Percentiles rank a stretch among this genome's conserved stretches.
Evolutionary conservation across 1,140 invertebrate genomes (phyloP).

Genomic region (Parapsyche elsis): DNA sequence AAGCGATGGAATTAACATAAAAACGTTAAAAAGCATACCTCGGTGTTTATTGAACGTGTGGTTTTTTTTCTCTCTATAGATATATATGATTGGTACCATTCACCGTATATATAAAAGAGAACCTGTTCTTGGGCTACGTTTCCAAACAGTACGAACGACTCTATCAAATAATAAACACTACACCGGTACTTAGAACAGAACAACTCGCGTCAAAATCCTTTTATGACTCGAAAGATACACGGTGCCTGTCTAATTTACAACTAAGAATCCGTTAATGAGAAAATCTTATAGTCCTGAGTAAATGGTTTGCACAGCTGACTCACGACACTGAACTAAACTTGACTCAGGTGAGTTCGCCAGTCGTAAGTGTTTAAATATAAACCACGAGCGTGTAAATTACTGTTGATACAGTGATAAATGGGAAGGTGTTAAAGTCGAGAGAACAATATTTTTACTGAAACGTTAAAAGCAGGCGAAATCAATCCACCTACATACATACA

Average conservation of each 20-base stretch:
- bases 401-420: slow-evolving; percentile 2
- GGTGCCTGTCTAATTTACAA: neutral
- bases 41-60: slow-evolving; percentile 9
- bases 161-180: too few species aligned
- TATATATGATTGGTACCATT: neutral
- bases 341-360: slow-evolving; percentile 24
- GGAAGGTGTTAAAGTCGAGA: neutral
- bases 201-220: too few species aligned
- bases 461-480: too few species aligned
- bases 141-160: neutral
- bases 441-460: too few species aligned
- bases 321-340: slow-evolving; percentile 24
- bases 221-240: too few species aligned
- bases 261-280: neutral
- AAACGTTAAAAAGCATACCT: slow-evolving; percentile 31
- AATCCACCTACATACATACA: too few species aligned
- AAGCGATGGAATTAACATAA: slow-evolving; percentile 32
- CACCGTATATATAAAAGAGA: neutral
- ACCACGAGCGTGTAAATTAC: neutral
- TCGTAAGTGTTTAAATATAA: neutral
- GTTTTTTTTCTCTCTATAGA: slow-evolving; percentile 6
- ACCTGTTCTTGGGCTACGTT: neutral
- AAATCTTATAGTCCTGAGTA: neutral
- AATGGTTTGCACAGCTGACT: slow-evolving; percentile 35
- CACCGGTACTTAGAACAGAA: too few species aligned